Evolutionary conservation across 2,888 invertebrate species (phyloP), one percentile per base, ranked within the genome.

Genomic region (Corbicula japonica): DNA sequence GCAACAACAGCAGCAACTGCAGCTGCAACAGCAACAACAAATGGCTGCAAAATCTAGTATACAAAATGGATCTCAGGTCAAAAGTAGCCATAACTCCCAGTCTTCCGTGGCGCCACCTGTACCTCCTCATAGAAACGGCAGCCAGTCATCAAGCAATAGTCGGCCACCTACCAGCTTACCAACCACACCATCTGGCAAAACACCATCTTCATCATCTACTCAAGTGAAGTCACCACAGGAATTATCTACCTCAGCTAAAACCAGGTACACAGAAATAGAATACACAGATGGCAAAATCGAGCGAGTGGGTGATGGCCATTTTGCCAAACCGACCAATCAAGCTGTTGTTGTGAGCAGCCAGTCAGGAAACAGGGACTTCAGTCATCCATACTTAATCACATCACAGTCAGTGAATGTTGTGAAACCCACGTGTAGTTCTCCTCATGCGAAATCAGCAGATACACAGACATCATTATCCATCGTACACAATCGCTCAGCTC

Each of bases 391-490:
- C 61, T 50, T 83, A 63, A 78, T 83, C 35, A 78, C 79, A 50
- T 84, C 87, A 35, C 88, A 89, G 61, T 87, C 89, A 18, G 88
- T 91, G 23, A 90, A 90, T 71, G 87, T 90, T 15, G 90, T 90
- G 32, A 91, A 91, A 69, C 90, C 91, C 18, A 88, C 89, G 18
- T 89, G 89, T 72, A 83, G 87, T 32, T 80, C 85, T 10, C 85
- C 84, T 5, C 84, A 85, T 63, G 74, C 86, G 10, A 72, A 80
- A 28, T 73, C 81, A 6, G 80, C 90, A 1, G 91, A 90, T 74
- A 88, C 90, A 0, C 91, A 90, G 71, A 89, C 91, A 6, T 86
- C 88, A 63, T 68, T 90, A 32, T 90, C 92, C 0, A 90, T 91
- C 35, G 80, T 91, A 30, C 90, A 91, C 63, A 86, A 76, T 46